Evolutionary conservation across 2,888 invertebrate genomes (phyloP).

Genomic region (Drosophila rubida): DNA sequence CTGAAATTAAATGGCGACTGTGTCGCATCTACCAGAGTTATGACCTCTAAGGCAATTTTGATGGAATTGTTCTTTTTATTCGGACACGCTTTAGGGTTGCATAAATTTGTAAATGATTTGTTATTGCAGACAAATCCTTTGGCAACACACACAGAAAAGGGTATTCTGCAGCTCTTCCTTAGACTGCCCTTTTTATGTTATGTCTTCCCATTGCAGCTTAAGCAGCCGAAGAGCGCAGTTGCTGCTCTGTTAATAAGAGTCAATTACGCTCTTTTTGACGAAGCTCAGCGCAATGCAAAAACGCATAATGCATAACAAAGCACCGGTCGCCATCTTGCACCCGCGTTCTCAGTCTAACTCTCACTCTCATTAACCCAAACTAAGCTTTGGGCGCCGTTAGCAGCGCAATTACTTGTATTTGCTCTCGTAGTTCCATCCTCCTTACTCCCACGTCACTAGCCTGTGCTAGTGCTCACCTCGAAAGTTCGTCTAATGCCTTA

Average conservation of each 20-base stretch:
- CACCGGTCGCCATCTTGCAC: neutral
- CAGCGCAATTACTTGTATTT: neutral
- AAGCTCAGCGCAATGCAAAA: neutral
- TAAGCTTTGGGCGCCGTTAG: neutral
- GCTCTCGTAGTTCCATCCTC: neutral
- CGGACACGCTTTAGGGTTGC: constrained; percentile 4
- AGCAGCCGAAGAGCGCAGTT: neutral
- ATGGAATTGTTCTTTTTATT: constrained; percentile 31
- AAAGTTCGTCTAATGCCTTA: neutral
- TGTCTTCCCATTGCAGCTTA: neutral
- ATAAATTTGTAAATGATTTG: constrained; percentile 36
- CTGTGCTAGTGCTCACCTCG: too few species aligned
- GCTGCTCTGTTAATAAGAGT: neutral
- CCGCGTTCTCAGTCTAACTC: neutral
- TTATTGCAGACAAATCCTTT: neutral
- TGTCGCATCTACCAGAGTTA: constrained; percentile 43
- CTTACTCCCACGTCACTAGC: too few species aligned
- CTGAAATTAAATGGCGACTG: constrained; percentile 45
- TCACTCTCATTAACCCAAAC: neutral
- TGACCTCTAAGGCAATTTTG: constrained; percentile 44
- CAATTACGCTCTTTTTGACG: too few species aligned
- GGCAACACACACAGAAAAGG: neutral
- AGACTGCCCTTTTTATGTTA: neutral
- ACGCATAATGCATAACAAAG: neutral
- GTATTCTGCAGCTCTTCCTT: neutral